Percentiles rank a stretch among this genome's conserved stretches.
These are phyloP conservation scores for Zosterops hypoxanthus DNA, from an alignment of 2,113 vertebrate species.

Conservation along the genomic window DNA sequence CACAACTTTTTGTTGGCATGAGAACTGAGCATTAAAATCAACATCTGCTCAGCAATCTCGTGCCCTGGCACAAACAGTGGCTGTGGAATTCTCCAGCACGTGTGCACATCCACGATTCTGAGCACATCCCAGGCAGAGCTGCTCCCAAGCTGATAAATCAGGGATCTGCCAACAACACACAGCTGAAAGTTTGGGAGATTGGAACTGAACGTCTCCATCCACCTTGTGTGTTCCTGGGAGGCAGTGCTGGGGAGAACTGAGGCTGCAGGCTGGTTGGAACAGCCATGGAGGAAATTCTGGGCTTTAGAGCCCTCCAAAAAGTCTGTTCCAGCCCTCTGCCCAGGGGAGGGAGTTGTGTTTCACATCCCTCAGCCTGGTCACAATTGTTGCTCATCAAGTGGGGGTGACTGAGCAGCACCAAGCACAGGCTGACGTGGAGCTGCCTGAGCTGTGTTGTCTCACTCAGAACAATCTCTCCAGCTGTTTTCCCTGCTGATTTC, in stretches of 20 bases:
- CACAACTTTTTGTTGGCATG: background rate
- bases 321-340: background rate
- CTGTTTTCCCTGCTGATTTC: background rate
- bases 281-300: background rate
- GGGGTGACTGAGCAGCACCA: background rate
- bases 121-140: background rate
- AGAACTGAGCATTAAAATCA: conserved; percentile 12
- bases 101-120: background rate
- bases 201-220: background rate
- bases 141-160: background rate
- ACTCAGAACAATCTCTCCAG: background rate
- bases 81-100: background rate
- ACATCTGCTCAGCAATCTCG: background rate
- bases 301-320: background rate
- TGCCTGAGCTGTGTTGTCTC: background rate
- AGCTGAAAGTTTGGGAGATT: background rate
- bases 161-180: background rate
- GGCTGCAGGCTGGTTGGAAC: background rate
- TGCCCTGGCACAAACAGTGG: background rate
- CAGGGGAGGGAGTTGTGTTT: background rate
- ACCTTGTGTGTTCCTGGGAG: background rate
- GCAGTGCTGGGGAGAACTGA: background rate
- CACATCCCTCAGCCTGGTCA: background rate
- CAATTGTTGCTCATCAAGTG: background rate
- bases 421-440: background rate